Percentiles rank a stretch among this genome's conserved stretches.
phyloP scores from a whole-genome alignment of 2,797 vertebrate species.

The Peromyscus melanophrys region DNA sequence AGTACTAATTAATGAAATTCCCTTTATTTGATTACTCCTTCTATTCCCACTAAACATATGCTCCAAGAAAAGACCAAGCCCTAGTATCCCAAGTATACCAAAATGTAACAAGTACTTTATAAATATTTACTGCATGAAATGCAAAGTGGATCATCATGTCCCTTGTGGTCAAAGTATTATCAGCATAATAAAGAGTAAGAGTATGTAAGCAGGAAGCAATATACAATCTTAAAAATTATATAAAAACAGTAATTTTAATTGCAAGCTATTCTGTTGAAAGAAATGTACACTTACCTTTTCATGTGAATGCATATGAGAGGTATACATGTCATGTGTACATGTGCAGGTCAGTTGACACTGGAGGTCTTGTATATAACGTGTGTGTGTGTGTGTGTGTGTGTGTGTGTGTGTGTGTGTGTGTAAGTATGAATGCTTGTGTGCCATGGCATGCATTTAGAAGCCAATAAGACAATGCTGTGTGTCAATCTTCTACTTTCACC shows the following conservation, averaged over 20 bases:
- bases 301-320: not conserved
- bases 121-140: constrained; percentile 9
- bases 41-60: constrained; percentile 33
- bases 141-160: not conserved
- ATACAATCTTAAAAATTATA: constrained; percentile 17
- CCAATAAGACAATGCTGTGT: not conserved
- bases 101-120: not conserved
- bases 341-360: not conserved
- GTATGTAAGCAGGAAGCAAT: constrained; percentile 37
- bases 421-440: not conserved
- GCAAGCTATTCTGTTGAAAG: constrained; percentile 36
- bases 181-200: constrained; percentile 34
- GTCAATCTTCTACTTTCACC: not conserved
- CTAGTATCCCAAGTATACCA: not conserved
- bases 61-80: not conserved
- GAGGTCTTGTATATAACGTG: not conserved
- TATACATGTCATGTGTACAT: not conserved
- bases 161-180: not conserved
- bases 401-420: not conserved
- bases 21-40: constrained; percentile 54
- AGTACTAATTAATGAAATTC: constrained; percentile 59
- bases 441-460: not conserved
- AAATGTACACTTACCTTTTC: not conserved
- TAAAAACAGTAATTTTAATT: constrained; percentile 43
- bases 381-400: not conserved